phyloP scores from a whole-genome alignment of 2,888 invertebrate genomes.

The Stictocephala bisonia region DNA sequence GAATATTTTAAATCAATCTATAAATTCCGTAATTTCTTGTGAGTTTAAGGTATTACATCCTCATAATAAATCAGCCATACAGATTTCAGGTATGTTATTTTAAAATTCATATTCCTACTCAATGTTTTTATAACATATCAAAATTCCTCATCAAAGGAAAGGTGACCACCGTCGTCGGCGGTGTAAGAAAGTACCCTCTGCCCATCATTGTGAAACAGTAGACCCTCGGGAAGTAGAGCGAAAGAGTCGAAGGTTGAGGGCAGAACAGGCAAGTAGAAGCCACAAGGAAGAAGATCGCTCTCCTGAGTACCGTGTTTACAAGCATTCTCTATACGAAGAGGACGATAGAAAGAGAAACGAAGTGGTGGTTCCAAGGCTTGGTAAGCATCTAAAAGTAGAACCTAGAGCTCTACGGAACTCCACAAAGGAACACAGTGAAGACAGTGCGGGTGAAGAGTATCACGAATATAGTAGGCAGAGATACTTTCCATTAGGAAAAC shows the following conservation, averaged over 20 bases:
- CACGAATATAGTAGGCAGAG: too few relatives aligned
- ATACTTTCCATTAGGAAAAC: too few relatives aligned
- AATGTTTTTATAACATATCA: too few relatives aligned
- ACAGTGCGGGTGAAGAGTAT: too few relatives aligned
- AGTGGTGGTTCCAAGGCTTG: neutral
- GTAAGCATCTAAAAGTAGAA: neutral
- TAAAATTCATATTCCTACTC: too few relatives aligned
- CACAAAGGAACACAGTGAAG: neutral
- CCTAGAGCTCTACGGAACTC: neutral
- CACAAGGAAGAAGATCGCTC: neutral
- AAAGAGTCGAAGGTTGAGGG: neutral
- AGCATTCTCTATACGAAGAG: constrained; percentile 19
- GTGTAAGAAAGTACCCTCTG: neutral
- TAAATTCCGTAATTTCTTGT: too few relatives aligned
- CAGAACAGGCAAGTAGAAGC: neutral
- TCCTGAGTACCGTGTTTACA: constrained; percentile 14
- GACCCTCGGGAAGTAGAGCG: neutral
- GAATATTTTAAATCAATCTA: too few relatives aligned
- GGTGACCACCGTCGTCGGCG: constrained; percentile 4
- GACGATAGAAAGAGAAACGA: constrained; percentile 10
- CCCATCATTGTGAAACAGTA: neutral
- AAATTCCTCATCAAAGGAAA: constrained; percentile 26
- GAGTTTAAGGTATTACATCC: too few relatives aligned
- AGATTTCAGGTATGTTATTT: too few relatives aligned
- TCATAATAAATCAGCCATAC: too few relatives aligned